Evolutionary conservation across 2,888 invertebrate genomes (phyloP).

Genomic region (Cosmorhoe ocellata): DNA sequence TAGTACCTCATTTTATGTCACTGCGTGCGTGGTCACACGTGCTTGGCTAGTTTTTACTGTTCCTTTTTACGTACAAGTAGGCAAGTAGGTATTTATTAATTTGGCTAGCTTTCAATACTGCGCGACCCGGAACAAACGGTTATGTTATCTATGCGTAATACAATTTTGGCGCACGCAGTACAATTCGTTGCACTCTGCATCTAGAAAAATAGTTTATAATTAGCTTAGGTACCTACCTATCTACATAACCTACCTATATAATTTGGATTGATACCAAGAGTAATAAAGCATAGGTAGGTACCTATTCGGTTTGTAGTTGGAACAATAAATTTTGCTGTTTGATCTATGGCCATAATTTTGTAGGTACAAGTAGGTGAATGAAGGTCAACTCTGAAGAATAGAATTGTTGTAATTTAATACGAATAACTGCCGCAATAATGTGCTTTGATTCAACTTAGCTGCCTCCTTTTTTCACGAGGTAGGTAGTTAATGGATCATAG

Average conservation of each 20-base stretch:
- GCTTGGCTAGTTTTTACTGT: no score
- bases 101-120: neutral
- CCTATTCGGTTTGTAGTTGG: conserved; percentile 34
- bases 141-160: conserved; percentile 1
- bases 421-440: neutral
- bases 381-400: conserved; percentile 33
- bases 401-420: conserved; percentile 7
- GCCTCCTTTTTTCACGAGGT: neutral
- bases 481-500: conserved; percentile 1
- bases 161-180: conserved; percentile 32
- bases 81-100: neutral
- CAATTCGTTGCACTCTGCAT: conserved; percentile 31
- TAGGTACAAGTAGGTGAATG: conserved; percentile 9
- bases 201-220: neutral
- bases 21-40: no score
- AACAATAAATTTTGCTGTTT: conserved; percentile 24
- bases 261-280: conserved; percentile 57
- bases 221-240: conserved; percentile 28
- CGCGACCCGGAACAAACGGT: conserved; percentile 2
- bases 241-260: no score
- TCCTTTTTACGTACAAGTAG: no score
- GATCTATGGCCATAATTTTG: conserved; percentile 33
- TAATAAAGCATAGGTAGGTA: conserved; percentile 32
- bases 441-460: conserved; percentile 5
- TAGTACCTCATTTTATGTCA: no score